phyloP scores from a whole-genome alignment of 2,113 vertebrate species.

The Nanger granti region DNA sequence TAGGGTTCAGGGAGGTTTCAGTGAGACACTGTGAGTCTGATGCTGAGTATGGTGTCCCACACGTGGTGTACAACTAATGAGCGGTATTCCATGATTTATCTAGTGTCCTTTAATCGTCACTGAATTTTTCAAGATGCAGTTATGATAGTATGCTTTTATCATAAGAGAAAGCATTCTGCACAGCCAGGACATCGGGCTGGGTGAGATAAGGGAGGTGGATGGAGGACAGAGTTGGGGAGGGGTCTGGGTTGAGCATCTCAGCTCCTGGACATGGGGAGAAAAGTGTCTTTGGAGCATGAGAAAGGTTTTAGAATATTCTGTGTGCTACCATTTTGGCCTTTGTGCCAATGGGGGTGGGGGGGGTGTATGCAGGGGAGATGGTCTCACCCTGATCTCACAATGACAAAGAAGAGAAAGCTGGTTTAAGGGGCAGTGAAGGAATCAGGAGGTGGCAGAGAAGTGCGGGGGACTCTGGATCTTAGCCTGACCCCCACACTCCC shows the following conservation, averaged over 20 bases:
- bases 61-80: fast-evolving
- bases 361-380: not conserved
- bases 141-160: not conserved
- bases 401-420: not conserved
- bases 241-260: not conserved
- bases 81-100: not conserved
- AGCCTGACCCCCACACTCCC: not conserved
- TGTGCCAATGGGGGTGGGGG: not conserved
- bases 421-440: not conserved
- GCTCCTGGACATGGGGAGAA: not conserved
- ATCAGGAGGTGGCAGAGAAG: not conserved
- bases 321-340: not conserved
- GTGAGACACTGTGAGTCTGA: fast-evolving
- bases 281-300: not conserved
- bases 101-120: fast-evolving
- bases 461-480: not conserved
- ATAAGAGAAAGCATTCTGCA: not conserved
- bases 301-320: not conserved
- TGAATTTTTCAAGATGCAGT: not conserved
- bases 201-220: not conserved
- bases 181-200: not conserved
- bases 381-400: not conserved
- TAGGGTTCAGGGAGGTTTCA: not conserved
- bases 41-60: fast-evolving
- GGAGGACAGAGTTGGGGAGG: not conserved